phyloP scores from a whole-genome alignment of 2,797 vertebrate species.

The Paguma larvata region DNA sequence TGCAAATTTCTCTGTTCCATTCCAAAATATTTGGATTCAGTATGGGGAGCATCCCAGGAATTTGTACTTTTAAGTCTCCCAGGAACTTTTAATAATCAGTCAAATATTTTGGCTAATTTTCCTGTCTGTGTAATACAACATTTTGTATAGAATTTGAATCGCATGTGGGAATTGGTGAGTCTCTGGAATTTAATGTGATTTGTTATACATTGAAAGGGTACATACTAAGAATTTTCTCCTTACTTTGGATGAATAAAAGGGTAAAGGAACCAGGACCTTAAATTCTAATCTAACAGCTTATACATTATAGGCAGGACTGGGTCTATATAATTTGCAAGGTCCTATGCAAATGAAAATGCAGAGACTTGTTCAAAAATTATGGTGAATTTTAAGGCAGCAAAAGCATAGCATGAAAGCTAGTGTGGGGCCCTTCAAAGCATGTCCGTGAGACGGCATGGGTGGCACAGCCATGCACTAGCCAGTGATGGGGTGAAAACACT shows the following conservation, averaged over 20 bases:
- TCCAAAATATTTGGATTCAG: neutral
- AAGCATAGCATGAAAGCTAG: neutral
- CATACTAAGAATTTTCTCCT: neutral
- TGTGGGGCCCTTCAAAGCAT: neutral
- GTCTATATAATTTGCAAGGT: neutral
- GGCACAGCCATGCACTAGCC: neutral
- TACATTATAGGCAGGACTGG: neutral
- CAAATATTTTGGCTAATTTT: neutral
- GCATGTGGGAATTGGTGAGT: neutral
- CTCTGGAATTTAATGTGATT: neutral
- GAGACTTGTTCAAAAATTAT: neutral
- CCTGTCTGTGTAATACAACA: neutral
- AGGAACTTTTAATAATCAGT: neutral
- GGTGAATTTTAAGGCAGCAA: neutral
- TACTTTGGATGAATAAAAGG: neutral
- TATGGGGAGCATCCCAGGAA: neutral
- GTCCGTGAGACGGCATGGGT: neutral
- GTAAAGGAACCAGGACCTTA: neutral
- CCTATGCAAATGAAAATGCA: neutral
- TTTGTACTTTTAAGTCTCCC: neutral
- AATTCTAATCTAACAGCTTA: neutral
- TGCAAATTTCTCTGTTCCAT: neutral
- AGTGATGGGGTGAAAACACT: neutral
- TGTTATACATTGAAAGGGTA: neutral
- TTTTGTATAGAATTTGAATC: neutral